Evolutionary conservation across 2,797 vertebrate species (phyloP), one percentile per base, ranked within the genome.

Genomic region (Cuniculus paca): DNA sequence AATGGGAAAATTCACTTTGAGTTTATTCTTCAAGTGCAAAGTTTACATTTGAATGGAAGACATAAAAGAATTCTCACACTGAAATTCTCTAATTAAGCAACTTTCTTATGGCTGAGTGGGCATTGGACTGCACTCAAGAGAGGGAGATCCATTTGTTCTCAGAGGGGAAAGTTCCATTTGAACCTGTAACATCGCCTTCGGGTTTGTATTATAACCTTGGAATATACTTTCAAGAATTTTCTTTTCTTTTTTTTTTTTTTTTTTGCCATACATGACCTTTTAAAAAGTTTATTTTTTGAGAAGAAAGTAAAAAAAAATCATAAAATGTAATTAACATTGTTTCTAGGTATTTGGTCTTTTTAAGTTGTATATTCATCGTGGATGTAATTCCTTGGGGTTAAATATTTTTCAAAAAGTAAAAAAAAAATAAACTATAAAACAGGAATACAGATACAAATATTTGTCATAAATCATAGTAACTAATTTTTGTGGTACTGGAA

Each of bases 281-380:
- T 17, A 31, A 68, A 63, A 14, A 54, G 4, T 58, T 88, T 11
- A 16, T 83, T 88, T 95, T 87, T 93, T 45, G 91, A 10, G 5
- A 82, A 88, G 42, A 42, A 1, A 70, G 9, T n/a, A 42, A 65
- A 79, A 56, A 56, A 56, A 81, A 74, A 65, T 78, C 8, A 56
- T 52, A 56, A 56, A 80, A 77, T 78, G 14, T 68, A 91, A 77
- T 28, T 48, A 72, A 20, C 1, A 65, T 83, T 52, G 2, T 70
- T n/a, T 70, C 26, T 83, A 14, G 80, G 87, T 60, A 20, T 79
- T 96, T 93, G 39, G 4, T 60, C 61, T 91, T 34, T 63, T 80
- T 95, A 74, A 56, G 88, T 16, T 58, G 19, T 68, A 58, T 95
- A 24, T 70, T 95, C 42, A 58, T 22, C 45, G 48, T 26, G 22